phyloP scores from a whole-genome alignment of 1,140 invertebrate genomes.

The Heliconius melpomene region DNA sequence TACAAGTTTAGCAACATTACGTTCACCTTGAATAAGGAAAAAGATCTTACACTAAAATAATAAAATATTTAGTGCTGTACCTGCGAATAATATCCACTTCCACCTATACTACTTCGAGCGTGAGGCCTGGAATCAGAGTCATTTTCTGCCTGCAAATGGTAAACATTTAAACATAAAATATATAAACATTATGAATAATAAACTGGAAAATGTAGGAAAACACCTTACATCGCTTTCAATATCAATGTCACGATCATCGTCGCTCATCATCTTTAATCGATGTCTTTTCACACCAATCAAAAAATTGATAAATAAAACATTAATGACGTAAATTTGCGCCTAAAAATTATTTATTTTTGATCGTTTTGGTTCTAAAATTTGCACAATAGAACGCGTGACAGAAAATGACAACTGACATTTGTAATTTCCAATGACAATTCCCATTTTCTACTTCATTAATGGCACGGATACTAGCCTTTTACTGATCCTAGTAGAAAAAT shows the following conservation, averaged over 20 bases:
- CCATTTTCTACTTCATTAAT: conserved; percentile 12
- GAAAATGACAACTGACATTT: conserved; percentile 27
- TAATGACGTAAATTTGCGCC: conserved; percentile 37
- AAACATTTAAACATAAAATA: conserved; percentile 39
- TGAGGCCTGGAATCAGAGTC: conserved; percentile 72
- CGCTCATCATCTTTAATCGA: conserved; percentile 85
- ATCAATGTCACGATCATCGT: conserved; percentile 95
- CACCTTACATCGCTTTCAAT: conserved; percentile 94
- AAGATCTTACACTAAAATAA: conserved; percentile 5
- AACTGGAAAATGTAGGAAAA: conserved; percentile 41
- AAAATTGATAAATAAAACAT: conserved; percentile 56
- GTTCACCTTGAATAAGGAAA: conserved; percentile 22
- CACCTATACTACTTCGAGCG: conserved; percentile 63
- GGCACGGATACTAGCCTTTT: conserved; percentile 1
- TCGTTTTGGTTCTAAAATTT: conserved; percentile 34
- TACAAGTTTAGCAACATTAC: conserved; percentile 14
- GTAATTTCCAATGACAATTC: conserved; percentile 25
- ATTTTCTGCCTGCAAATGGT: conserved; percentile 72
- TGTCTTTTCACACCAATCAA: conserved; percentile 33
- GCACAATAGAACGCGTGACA: conserved; percentile 61
- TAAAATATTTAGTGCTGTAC: conserved; percentile 42
- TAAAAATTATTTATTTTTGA: conserved; percentile 37
- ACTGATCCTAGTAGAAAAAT: not conserved
- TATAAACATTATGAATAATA: conserved; percentile 38
- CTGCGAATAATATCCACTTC: conserved; percentile 75